These are phyloP conservation scores for Taeniopygia guttata DNA, from an alignment of 2,797 vertebrate species.

Conservation along the genomic window DNA sequence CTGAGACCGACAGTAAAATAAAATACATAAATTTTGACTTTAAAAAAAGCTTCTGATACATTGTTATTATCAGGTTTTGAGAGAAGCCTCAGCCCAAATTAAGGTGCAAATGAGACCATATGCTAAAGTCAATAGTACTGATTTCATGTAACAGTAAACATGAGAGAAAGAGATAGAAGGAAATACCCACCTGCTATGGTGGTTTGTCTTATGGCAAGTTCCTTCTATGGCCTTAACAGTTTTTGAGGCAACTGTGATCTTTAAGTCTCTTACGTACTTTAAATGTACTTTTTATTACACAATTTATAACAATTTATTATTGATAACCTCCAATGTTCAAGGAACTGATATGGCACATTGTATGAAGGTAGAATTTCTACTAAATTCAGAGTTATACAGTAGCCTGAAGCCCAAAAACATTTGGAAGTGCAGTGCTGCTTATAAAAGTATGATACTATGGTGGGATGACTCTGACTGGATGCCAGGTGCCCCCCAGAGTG, in stretches of 20 bases:
- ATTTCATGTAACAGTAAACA: neutral
- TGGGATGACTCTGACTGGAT: neutral
- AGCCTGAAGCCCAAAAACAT: neutral
- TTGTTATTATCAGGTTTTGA: neutral
- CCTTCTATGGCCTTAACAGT: neutral
- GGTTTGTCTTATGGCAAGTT: neutral
- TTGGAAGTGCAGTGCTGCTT: neutral
- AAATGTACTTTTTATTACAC: neutral
- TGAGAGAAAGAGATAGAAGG: neutral
- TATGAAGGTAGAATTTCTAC: neutral
- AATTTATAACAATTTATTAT: neutral
- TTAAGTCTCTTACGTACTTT: neutral
- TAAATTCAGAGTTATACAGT: neutral
- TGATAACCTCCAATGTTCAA: neutral
- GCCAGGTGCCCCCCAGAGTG: accelerated
- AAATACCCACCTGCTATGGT: neutral
- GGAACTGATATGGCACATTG: neutral
- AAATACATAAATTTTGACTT: neutral
- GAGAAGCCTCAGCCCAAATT: neutral
- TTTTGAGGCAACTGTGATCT: neutral
- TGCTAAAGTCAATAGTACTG: neutral
- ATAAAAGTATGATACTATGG: neutral
- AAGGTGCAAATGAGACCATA: accelerated
- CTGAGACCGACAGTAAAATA: no score
- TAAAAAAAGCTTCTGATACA: neutral